These are phyloP conservation scores for Drosophila guanche DNA, from an alignment of 1,140 invertebrate genomes.

Conservation along the genomic window DNA sequence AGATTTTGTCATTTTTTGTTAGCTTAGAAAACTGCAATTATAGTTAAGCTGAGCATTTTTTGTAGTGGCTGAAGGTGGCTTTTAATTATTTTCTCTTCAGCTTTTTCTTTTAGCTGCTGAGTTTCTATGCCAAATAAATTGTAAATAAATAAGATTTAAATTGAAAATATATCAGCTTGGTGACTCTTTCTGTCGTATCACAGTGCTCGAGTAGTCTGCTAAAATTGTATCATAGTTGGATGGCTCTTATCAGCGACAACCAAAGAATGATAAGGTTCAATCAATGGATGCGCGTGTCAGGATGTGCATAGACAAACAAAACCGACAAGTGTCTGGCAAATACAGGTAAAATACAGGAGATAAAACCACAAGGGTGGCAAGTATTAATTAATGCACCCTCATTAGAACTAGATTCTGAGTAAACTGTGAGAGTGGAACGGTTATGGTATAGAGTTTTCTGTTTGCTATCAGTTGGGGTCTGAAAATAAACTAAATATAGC, in stretches of 20 bases:
- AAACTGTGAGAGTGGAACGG: neutral
- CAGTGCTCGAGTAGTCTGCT: too few species aligned
- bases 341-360: constrained; percentile 31
- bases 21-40: too few species aligned
- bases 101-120: too few species aligned
- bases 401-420: neutral
- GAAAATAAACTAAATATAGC: constrained; percentile 40
- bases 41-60: too few species aligned
- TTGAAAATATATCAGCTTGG: too few species aligned
- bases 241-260: constrained; percentile 23
- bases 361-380: constrained; percentile 1
- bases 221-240: constrained; percentile 19
- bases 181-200: too few species aligned
- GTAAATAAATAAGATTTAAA: too few species aligned
- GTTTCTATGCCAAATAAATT: too few species aligned
- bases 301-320: constrained; percentile 7
- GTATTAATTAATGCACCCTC: constrained; percentile 19
- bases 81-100: too few species aligned
- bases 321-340: constrained; percentile 40
- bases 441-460: neutral
- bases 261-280: constrained; percentile 29
- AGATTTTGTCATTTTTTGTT: neutral
- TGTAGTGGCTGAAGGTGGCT: too few species aligned
- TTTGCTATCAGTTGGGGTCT: constrained; percentile 1
- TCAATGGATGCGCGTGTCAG: constrained; percentile 10